Conservation (phyloP, 2,113 vertebrate species). For the Caranx ignobilis region DNA sequence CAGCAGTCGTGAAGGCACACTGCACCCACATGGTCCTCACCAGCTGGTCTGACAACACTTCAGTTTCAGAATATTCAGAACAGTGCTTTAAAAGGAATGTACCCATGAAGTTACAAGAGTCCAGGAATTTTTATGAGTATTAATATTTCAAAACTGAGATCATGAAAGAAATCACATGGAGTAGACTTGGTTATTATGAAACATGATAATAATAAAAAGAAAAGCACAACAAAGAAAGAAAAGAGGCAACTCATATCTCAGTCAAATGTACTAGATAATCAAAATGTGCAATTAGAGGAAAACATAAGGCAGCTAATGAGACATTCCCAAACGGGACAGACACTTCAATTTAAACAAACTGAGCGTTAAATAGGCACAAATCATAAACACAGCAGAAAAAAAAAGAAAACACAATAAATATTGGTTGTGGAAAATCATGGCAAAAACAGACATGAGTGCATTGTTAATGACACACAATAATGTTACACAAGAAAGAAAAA, state of each 20-base stretch:
- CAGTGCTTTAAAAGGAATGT: conserved; percentile 50
- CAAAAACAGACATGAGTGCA: conserved; percentile 21
- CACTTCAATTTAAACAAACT: conserved; percentile 10
- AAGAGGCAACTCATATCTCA: conserved; percentile 4
- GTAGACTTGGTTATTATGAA: not conserved
- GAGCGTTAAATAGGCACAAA: conserved; percentile 40
- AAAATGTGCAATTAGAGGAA: conserved; percentile 7
- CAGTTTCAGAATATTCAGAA: conserved; percentile 32
- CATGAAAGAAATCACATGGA: not conserved
- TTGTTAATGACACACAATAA: conserved; percentile 13
- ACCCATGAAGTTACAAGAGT: conserved; percentile 12
- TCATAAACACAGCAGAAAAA: conserved; percentile 14
- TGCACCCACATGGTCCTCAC: conserved; percentile 24
- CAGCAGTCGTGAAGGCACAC: conserved; percentile 68
- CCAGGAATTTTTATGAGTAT: conserved; percentile 5
- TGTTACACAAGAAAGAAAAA: not conserved
- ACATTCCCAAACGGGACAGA: conserved; percentile 22
- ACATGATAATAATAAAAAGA: not conserved
- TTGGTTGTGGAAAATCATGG: conserved; percentile 1
- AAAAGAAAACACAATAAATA: conserved; percentile 4
- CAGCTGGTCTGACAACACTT: conserved; percentile 12
- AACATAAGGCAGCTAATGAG: conserved; percentile 42
- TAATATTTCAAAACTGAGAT: conserved; percentile 3
- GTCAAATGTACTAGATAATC: not conserved
- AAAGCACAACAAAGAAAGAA: not conserved